Percentiles rank a stretch among this genome's conserved stretches.
Conservation (phyloP, 2,113 vertebrate genomes). For the Datnioides undecimradiatus region DNA sequence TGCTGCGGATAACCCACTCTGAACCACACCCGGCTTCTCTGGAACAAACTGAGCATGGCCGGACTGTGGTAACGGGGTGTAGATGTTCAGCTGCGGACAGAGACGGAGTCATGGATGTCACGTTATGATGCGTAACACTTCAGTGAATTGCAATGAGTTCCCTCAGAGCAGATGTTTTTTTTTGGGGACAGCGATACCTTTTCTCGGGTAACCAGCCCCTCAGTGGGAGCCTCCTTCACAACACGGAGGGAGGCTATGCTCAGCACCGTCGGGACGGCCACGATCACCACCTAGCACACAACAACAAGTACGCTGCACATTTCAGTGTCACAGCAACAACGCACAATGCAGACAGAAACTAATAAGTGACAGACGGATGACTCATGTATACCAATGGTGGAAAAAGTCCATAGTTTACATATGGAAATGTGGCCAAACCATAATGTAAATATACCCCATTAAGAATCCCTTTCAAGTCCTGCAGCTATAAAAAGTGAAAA, state of each 20-base stretch:
- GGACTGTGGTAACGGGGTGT: slow-evolving; percentile 75
- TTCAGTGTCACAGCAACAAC: neutral
- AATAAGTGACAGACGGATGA: neutral
- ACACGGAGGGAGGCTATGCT: slow-evolving; percentile 84
- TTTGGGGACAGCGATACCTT: slow-evolving; percentile 82
- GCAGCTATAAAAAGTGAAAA: neutral
- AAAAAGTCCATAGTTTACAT: neutral
- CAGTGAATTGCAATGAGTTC: neutral
- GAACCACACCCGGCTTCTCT: slow-evolving; percentile 85
- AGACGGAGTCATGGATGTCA: neutral
- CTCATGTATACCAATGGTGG: neutral
- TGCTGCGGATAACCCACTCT: slow-evolving; percentile 78
- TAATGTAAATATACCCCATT: neutral
- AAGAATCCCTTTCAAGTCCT: neutral
- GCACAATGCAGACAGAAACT: neutral
- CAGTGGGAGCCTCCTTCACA: slow-evolving; percentile 70
- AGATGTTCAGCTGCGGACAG: slow-evolving; percentile 88
- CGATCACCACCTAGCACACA: slow-evolving; percentile 85
- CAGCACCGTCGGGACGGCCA: slow-evolving; percentile 84
- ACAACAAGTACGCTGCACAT: neutral
- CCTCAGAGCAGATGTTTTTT: neutral
- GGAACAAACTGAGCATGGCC: slow-evolving; percentile 76
- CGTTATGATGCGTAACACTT: neutral
- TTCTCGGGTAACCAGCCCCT: slow-evolving; percentile 72
- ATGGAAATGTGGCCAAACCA: neutral